Conservation (phyloP, 2,113 vertebrate species). For the Pristiophorus japonicus region DNA sequence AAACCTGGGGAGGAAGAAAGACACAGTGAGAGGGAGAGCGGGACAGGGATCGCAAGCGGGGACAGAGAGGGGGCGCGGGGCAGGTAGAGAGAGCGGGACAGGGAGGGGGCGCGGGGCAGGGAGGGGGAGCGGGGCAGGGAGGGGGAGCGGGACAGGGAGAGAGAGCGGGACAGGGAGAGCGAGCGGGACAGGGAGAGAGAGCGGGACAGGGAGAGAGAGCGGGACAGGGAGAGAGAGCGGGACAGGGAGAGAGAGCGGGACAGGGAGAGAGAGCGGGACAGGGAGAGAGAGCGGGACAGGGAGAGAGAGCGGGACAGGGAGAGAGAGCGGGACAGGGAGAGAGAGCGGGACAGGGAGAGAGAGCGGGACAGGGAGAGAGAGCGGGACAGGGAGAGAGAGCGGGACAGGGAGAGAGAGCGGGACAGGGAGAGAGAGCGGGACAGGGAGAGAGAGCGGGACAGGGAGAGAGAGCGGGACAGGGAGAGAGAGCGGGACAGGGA, state of each 20-base stretch:
- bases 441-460: neutral
- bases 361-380: too few species aligned
- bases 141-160: neutral
- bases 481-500: neutral
- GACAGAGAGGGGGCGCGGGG: too few species aligned
- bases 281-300: neutral
- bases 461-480: too few species aligned
- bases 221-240: too few species aligned
- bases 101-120: too few species aligned
- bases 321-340: too few species aligned
- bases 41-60: neutral
- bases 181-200: too few species aligned
- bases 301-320: neutral
- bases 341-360: neutral
- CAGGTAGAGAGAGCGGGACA: neutral
- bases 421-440: too few species aligned
- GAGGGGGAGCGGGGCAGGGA: neutral
- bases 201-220: too few species aligned
- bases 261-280: neutral
- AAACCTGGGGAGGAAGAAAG: conserved; percentile 59
- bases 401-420: neutral
- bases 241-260: too few species aligned
- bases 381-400: neutral
- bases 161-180: neutral
- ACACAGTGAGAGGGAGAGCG: neutral